Evolutionary conservation across 2,888 invertebrate species (phyloP).

Genomic region (Eristalis pertinax): DNA sequence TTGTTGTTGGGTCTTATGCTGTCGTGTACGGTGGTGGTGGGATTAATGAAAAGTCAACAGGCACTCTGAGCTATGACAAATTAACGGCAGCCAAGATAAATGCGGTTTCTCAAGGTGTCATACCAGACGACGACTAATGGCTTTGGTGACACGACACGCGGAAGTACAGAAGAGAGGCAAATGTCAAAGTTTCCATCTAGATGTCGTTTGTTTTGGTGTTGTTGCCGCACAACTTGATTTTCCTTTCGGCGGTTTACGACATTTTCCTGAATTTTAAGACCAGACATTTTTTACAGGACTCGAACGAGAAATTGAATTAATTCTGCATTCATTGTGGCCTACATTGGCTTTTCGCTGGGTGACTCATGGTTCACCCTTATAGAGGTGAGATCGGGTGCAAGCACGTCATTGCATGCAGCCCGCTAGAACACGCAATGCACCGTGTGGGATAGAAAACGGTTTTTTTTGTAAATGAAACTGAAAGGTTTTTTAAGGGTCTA

Average conservation of each 20-base stretch:
- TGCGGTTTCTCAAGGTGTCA: conserved; percentile 69
- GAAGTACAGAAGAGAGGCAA: conserved; percentile 55
- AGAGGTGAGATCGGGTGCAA: not conserved
- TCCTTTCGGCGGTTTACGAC: not conserved
- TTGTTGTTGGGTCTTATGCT: not conserved
- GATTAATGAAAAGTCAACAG: conserved; percentile 72
- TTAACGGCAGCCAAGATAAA: conserved; percentile 68
- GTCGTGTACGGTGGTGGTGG: conserved; percentile 30
- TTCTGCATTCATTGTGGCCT: not conserved
- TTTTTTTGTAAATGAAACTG: not conserved
- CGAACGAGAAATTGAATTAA: not conserved
- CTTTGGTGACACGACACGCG: conserved; percentile 66
- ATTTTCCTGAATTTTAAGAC: not conserved
- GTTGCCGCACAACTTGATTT: not conserved
- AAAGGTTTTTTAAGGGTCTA: not conserved
- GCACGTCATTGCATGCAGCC: not conserved
- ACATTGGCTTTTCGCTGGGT: not conserved
- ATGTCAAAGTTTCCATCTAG: conserved; percentile 54
- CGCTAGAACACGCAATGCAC: not conserved
- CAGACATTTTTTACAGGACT: not conserved
- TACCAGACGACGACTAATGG: conserved; percentile 58
- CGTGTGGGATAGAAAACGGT: not conserved
- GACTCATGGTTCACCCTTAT: not conserved
- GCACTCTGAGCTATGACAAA: conserved; percentile 69
- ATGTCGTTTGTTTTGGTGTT: conserved; percentile 5